Conservation (phyloP, 2,113 vertebrate species). For the Casuarius casuarius region DNA sequence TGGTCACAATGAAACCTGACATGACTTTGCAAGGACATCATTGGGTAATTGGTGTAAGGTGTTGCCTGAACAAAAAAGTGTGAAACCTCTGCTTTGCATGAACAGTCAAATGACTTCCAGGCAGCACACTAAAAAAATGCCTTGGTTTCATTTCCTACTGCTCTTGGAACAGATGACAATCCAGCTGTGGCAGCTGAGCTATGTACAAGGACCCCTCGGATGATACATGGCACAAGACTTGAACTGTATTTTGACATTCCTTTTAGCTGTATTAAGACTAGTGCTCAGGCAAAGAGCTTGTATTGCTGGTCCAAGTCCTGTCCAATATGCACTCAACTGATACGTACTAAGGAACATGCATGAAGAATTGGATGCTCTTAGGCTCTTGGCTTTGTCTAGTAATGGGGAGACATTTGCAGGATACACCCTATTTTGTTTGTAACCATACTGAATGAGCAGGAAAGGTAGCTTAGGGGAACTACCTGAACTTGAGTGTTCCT, state of each 20-base stretch:
- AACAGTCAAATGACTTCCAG: constrained; percentile 65
- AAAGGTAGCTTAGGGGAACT: background rate
- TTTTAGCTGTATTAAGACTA: background rate
- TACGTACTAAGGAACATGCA: background rate
- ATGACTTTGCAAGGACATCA: constrained; percentile 53
- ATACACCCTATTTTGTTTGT: background rate
- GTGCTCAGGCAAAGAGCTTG: background rate
- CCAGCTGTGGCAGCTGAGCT: background rate
- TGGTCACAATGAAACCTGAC: constrained; percentile 50
- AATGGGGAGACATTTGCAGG: background rate
- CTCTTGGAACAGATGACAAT: constrained; percentile 8
- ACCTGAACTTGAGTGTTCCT: background rate
- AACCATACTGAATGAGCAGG: background rate
- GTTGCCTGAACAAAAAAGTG: constrained; percentile 55
- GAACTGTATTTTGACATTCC: background rate
- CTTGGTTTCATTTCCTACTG: constrained; percentile 15
- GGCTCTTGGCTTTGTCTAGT: background rate
- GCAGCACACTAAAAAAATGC: constrained; percentile 53
- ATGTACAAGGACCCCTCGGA: background rate
- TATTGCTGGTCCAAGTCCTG: background rate
- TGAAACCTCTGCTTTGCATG: constrained; percentile 80
- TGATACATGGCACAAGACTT: background rate
- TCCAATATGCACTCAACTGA: background rate
- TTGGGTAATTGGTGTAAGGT: background rate
- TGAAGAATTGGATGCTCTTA: background rate